phyloP scores from a whole-genome alignment of 2,797 vertebrate genomes.

The Mormyrops boulengeri region DNA sequence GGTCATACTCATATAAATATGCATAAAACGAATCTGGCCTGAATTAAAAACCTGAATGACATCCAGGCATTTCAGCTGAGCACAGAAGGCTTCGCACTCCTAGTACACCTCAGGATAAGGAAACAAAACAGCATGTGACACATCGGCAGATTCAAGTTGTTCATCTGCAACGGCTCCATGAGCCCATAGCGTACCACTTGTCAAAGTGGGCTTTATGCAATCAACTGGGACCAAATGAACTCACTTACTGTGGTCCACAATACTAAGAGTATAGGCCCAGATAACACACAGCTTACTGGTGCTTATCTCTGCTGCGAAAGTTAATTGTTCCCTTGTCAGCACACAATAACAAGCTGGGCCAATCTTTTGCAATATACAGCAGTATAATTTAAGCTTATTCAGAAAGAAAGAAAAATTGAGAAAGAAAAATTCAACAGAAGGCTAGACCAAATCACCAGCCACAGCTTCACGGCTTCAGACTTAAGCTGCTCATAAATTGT shows the following conservation, averaged over 20 bases:
- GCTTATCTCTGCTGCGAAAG: neutral
- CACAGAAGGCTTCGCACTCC: neutral
- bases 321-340: neutral
- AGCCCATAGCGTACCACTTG: neutral
- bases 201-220: neutral
- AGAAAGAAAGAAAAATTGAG: neutral
- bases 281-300: neutral
- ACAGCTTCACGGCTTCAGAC: neutral
- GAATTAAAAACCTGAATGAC: neutral
- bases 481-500: neutral
- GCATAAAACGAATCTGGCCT: neutral
- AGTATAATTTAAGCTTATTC: neutral
- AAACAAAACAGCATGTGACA: neutral
- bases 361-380: neutral
- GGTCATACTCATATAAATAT: neutral
- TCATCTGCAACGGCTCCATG: neutral
- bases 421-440: neutral
- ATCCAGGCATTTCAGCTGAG: neutral
- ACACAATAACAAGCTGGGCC: neutral
- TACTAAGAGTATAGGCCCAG: neutral
- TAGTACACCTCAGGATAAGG: neutral
- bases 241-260: constrained; percentile 1
- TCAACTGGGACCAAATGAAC: neutral
- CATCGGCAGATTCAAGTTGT: neutral
- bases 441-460: neutral